phyloP scores from a whole-genome alignment of 2,113 vertebrate species.

The Montifringilla adamsi region DNA sequence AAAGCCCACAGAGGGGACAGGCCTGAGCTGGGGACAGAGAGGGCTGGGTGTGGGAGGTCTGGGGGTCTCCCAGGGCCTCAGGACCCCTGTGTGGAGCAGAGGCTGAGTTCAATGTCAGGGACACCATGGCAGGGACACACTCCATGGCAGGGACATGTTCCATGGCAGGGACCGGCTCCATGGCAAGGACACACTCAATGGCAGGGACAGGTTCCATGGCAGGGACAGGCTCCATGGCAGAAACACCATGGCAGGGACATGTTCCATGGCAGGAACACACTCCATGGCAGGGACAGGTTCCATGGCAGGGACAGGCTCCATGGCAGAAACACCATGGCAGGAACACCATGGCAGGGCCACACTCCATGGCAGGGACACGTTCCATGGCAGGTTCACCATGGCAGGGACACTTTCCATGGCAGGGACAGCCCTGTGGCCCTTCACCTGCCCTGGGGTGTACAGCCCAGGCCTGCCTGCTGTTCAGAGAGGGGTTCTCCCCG shows the following conservation, averaged over 20 bases:
- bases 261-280: too few species aligned
- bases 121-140: background rate
- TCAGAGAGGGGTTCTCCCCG: background rate
- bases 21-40: background rate
- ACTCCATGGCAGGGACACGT: too few species aligned
- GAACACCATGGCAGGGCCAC: too few species aligned
- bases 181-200: too few species aligned
- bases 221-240: too few species aligned
- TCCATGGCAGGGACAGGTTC: too few species aligned
- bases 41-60: background rate
- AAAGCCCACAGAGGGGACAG: accelerated
- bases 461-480: background rate
- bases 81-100: background rate
- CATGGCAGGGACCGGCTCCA: too few species aligned
- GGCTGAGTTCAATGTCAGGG: background rate
- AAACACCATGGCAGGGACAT: too few species aligned
- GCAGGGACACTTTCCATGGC: background rate
- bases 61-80: background rate
- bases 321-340: too few species aligned
- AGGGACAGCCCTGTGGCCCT: background rate
- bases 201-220: too few species aligned
- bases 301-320: accelerated
- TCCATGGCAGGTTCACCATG: too few species aligned
- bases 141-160: too few species aligned
- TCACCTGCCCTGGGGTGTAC: background rate